phyloP scores from a whole-genome alignment of 1,140 invertebrate species.

The Varroa destructor region DNA sequence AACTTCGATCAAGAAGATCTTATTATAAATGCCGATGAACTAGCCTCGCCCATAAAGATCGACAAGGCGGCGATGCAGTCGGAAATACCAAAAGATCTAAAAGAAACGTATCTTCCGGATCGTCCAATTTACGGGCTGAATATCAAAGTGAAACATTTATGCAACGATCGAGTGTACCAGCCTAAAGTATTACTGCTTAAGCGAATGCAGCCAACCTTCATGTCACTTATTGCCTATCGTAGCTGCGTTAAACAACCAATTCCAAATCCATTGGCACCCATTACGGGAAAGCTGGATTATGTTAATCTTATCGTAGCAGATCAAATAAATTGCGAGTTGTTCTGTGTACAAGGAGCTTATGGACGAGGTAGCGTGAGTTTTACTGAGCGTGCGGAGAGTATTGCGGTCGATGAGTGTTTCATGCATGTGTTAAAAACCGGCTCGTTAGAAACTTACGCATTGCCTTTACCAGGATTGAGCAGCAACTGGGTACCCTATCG shows the following conservation, averaged over 20 bases:
- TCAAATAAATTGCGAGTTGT: neutral
- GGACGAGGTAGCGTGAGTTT: neutral
- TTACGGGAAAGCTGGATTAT: neutral
- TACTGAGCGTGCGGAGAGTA: neutral
- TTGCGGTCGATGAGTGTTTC: conserved; percentile 20
- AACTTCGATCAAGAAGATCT: conserved; percentile 10
- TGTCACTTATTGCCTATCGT: neutral
- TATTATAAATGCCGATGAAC: neutral
- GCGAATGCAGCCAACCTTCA: neutral
- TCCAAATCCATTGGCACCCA: conserved; percentile 1
- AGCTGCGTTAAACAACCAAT: neutral
- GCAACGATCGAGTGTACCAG: conserved; percentile 3
- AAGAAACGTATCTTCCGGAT: neutral
- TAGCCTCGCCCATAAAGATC: neutral
- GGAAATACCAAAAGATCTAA: neutral
- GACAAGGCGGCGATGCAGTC: neutral
- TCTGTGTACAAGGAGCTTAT: neutral
- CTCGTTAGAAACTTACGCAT: neutral
- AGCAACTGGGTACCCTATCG: neutral
- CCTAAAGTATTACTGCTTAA: conserved; percentile 5
- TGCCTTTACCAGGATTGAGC: conserved; percentile 2
- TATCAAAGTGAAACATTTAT: neutral
- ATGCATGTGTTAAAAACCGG: neutral
- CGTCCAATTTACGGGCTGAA: conserved; percentile 5
- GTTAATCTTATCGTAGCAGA: conserved; percentile 3